Conservation (phyloP, 2,888 invertebrate genomes). For the Torymus tubicola region DNA sequence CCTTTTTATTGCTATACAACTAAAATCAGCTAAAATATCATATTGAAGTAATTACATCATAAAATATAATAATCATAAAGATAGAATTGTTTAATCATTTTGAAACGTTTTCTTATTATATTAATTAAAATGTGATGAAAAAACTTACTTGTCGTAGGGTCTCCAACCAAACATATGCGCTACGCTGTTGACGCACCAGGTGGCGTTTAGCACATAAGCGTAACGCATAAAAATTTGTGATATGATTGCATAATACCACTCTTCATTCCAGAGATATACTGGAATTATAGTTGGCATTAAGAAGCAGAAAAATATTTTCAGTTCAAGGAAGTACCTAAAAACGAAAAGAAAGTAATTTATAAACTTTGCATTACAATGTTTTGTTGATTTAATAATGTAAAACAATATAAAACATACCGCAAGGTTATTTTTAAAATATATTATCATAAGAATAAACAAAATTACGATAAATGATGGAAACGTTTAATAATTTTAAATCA, state of each 20-base stretch:
- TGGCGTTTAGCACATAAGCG: constrained; percentile 77
- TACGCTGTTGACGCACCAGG: constrained; percentile 81
- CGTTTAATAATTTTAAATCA: too few relatives aligned
- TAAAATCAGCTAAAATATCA: too few relatives aligned
- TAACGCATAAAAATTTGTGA: constrained; percentile 77
- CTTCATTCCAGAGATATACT: constrained; percentile 79
- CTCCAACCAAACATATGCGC: constrained; percentile 77
- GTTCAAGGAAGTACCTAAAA: constrained; percentile 77
- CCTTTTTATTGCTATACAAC: too few relatives aligned
- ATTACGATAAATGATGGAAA: too few relatives aligned
- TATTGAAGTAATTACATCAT: too few relatives aligned
- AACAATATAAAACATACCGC: neutral
- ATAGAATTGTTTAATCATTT: too few relatives aligned
- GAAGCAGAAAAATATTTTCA: constrained; percentile 79
- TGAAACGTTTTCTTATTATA: too few relatives aligned
- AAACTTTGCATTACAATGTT: neutral
- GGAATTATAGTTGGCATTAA: constrained; percentile 80
- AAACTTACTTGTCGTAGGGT: constrained; percentile 71
- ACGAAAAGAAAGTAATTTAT: neutral
- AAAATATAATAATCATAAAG: too few relatives aligned
- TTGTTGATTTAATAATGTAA: neutral
- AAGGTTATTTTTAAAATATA: too few relatives aligned
- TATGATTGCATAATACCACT: constrained; percentile 76
- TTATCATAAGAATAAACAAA: too few relatives aligned
- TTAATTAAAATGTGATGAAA: constrained; percentile 3